Evolutionary conservation across 2,888 invertebrate species (phyloP).

Genomic region (Spodoptera picta): DNA sequence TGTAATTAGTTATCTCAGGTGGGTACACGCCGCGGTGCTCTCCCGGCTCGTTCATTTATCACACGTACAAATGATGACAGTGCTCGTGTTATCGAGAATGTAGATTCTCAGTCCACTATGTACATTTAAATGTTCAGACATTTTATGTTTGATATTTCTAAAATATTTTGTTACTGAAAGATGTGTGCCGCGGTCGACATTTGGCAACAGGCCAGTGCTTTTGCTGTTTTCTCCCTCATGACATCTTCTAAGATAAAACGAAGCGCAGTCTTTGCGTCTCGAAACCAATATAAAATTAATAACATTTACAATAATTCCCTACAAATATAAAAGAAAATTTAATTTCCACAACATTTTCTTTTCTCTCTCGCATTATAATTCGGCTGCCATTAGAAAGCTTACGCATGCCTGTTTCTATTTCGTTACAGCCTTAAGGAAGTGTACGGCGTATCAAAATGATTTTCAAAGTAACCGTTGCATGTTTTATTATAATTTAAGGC

Average conservation of each 20-base stretch:
- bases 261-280: conserved; percentile 66
- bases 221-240: conserved; percentile 82
- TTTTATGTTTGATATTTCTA: conserved; percentile 75
- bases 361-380: conserved; percentile 40
- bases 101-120: conserved; percentile 41
- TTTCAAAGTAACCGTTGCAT: conserved; percentile 39
- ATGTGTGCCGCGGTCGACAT: conserved; percentile 79
- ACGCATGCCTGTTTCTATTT: conserved; percentile 61
- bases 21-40: conserved; percentile 10
- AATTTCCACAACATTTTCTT: conserved; percentile 29
- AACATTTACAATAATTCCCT: conserved; percentile 18
- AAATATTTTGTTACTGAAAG: conserved; percentile 81
- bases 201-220: conserved; percentile 84
- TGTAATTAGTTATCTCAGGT: conserved; percentile 31
- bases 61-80: conserved; percentile 38
- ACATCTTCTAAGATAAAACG: conserved; percentile 79
- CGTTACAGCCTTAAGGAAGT: conserved; percentile 38
- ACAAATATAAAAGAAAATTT: conserved; percentile 26
- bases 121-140: conserved; percentile 54
- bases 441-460: conserved; percentile 32
- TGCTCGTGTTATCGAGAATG: conserved; percentile 20
- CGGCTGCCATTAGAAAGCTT: conserved; percentile 59
- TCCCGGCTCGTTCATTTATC: conserved; percentile 27
- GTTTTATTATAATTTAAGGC: conserved; percentile 48
- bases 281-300: conserved; percentile 58